Conservation (phyloP, 2,888 invertebrate genomes). For the Agriopis marginaria region DNA sequence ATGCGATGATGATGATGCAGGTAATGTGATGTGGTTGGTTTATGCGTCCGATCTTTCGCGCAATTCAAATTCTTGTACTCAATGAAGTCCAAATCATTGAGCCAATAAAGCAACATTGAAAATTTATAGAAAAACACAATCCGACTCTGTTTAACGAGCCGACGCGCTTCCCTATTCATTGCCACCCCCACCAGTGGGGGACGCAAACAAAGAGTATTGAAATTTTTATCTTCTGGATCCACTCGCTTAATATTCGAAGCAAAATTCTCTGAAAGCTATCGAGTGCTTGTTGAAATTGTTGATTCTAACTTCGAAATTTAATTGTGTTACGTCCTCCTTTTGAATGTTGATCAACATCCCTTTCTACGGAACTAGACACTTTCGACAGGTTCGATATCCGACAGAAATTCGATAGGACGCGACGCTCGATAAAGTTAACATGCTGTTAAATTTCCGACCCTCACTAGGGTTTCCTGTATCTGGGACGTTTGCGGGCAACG, state of each 20-base stretch:
- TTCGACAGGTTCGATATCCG: constrained; percentile 15
- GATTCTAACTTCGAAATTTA: constrained; percentile 16
- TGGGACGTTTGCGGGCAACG: background rate
- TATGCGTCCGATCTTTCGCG: constrained; percentile 2
- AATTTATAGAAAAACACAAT: constrained; percentile 61
- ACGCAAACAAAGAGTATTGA: constrained; percentile 53
- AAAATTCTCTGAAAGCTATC: constrained; percentile 39
- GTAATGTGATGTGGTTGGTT: background rate
- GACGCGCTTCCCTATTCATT: constrained; percentile 61
- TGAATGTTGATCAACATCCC: constrained; percentile 12
- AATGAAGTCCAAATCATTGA: constrained; percentile 34
- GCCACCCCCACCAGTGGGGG: constrained; percentile 31
- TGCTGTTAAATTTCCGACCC: constrained; percentile 17
- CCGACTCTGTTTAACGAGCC: constrained; percentile 59
- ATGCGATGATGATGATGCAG: too few species aligned
- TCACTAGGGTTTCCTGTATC: constrained; percentile 9
- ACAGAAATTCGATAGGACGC: constrained; percentile 11
- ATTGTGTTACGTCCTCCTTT: constrained; percentile 10
- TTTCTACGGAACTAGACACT: constrained; percentile 13
- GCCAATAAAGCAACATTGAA: constrained; percentile 49
- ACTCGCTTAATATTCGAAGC: constrained; percentile 46
- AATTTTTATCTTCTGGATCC: constrained; percentile 54
- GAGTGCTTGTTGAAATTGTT: constrained; percentile 25
- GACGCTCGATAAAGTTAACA: constrained; percentile 12
- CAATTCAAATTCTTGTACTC: constrained; percentile 20